phyloP scores from a whole-genome alignment of 2,113 vertebrate genomes.

The Trichomycterus rosablanca region DNA sequence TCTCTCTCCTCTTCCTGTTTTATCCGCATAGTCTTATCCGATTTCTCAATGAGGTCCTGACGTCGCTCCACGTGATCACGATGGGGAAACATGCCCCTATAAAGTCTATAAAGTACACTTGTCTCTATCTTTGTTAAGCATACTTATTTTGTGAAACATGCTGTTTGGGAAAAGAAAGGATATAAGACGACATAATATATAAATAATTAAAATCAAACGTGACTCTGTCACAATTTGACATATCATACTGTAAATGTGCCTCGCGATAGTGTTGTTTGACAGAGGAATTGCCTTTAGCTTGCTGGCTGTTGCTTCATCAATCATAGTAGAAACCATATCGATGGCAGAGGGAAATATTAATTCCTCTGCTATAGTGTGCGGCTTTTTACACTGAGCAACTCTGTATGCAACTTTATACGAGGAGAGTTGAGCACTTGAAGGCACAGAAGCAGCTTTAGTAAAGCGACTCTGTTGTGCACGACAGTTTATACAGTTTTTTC shows the following conservation, averaged over 20 bases:
- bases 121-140: no score
- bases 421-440: conserved; percentile 9
- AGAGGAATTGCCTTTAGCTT: conserved; percentile 12
- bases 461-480: conserved; percentile 14
- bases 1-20: no score
- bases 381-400: conserved; percentile 31
- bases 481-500: conserved; percentile 8
- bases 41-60: no score
- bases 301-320: conserved; percentile 28
- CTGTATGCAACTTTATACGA: conserved; percentile 21
- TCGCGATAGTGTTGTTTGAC: conserved; percentile 21
- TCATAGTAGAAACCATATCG: conserved; percentile 30
- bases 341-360: conserved; percentile 9
- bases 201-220: no score
- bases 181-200: no score
- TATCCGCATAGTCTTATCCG: no score
- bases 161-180: no score
- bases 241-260: neutral
- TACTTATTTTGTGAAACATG: no score
- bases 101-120: no score
- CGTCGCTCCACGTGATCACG: no score
- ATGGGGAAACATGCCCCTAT: no score
- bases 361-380: conserved; percentile 17
- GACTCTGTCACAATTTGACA: no score
- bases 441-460: conserved; percentile 11